Conservation (phyloP, 2,797 vertebrate species). For the Oryzias sinensis region DNA sequence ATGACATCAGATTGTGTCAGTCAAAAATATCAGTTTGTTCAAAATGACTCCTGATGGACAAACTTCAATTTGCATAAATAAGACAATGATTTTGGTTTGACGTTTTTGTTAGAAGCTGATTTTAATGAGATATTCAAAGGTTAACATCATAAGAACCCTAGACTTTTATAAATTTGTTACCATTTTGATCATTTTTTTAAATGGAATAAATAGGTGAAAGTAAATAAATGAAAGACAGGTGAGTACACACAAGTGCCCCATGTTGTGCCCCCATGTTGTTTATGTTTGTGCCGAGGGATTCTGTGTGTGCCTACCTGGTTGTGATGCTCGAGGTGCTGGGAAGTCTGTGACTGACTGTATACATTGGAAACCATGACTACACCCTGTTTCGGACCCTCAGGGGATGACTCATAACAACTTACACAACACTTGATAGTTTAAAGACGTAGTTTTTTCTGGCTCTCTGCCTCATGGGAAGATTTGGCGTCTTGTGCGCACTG, state of each 20-base stretch:
- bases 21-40: too few relatives aligned
- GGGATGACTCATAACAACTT: conserved; percentile 54
- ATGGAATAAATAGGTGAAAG: too few relatives aligned
- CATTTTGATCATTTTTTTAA: too few relatives aligned
- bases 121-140: too few relatives aligned
- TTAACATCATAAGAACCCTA: too few relatives aligned
- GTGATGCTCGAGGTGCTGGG: conserved; percentile 23
- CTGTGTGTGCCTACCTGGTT: conserved; percentile 13
- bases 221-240: conserved; percentile 48
- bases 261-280: neutral
- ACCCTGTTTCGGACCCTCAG: conserved; percentile 45
- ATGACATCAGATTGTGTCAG: neutral
- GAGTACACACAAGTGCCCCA: conserved; percentile 54
- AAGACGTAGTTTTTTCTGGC: conserved; percentile 18
- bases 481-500: conserved; percentile 37
- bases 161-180: too few relatives aligned
- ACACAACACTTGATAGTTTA: conserved; percentile 46
- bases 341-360: conserved; percentile 38
- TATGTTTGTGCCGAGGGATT: neutral
- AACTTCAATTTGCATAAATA: too few relatives aligned
- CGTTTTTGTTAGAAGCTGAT: too few relatives aligned
- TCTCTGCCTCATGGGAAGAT: conserved; percentile 16
- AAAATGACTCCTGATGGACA: too few relatives aligned
- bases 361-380: conserved; percentile 46
- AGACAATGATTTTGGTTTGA: too few relatives aligned